These are phyloP conservation scores for Sepioteuthis lessoniana DNA, from an alignment of 2,888 invertebrate species.

Conservation along the genomic window DNA sequence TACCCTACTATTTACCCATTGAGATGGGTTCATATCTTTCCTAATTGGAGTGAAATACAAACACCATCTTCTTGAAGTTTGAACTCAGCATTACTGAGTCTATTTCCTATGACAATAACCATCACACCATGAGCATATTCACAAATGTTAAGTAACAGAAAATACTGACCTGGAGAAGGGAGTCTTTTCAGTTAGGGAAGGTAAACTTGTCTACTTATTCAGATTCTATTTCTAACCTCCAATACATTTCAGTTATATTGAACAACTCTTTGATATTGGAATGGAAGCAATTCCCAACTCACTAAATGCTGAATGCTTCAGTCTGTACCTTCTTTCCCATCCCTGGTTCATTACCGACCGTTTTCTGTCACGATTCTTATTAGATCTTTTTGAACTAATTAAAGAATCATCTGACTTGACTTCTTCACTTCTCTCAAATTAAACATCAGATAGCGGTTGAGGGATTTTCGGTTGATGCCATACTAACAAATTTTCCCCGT, in stretches of 20 bases:
- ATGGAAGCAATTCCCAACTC: not conserved
- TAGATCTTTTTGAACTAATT: not conserved
- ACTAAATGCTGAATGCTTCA: not conserved
- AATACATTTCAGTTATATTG: not conserved
- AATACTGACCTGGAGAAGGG: too few relatives aligned
- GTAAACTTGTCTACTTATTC: not conserved
- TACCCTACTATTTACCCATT: too few relatives aligned
- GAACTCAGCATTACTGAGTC: too few relatives aligned
- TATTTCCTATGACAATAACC: too few relatives aligned
- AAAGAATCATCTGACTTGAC: not conserved
- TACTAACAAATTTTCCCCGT: not conserved
- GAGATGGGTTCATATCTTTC: too few relatives aligned
- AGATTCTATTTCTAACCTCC: not conserved
- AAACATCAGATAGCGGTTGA: not conserved
- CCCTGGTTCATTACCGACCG: not conserved
- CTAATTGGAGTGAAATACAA: too few relatives aligned
- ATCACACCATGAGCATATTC: too few relatives aligned
- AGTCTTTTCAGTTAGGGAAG: too few relatives aligned
- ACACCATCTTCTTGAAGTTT: too few relatives aligned
- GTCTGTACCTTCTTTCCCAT: not conserved
- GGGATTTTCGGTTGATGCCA: not conserved
- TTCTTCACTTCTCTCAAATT: not conserved
- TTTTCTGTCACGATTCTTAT: not conserved
- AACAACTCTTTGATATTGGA: not conserved
- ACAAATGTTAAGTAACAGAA: too few relatives aligned